Evolutionary conservation across 2,888 invertebrate genomes (phyloP).

Genomic region (Timema cristinae): DNA sequence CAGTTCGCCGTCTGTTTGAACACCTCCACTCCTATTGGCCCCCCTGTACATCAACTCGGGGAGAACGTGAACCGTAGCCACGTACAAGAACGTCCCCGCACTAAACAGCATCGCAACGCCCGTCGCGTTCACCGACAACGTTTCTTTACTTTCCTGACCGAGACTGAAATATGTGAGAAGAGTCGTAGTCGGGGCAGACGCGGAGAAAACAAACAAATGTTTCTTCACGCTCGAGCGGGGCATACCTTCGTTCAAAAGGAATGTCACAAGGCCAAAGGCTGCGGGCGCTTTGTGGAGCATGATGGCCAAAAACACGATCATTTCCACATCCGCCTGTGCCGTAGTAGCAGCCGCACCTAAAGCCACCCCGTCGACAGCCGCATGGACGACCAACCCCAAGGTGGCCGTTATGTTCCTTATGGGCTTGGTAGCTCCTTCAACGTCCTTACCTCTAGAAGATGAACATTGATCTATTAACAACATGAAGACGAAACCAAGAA

Average conservation of each 20-base stretch:
- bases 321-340: constrained; percentile 91
- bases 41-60: constrained; percentile 73
- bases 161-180: constrained; percentile 90
- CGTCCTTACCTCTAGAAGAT: constrained; percentile 53
- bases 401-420: constrained; percentile 84
- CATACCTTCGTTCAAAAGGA: constrained; percentile 90
- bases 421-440: constrained; percentile 40
- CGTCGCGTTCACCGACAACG: constrained; percentile 84
- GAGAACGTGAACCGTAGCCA: constrained; percentile 96
- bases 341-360: constrained; percentile 98
- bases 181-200: constrained; percentile 87
- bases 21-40: not conserved
- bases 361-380: constrained; percentile 98
- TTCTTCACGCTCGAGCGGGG: constrained; percentile 82
- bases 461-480: constrained; percentile 86
- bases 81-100: constrained; percentile 97
- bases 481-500: constrained; percentile 97
- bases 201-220: constrained; percentile 87
- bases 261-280: constrained; percentile 97
- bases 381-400: constrained; percentile 94
- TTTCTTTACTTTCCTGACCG: constrained; percentile 88
- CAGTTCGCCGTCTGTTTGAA: constrained; percentile 14
- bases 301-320: constrained; percentile 96
- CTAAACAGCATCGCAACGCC: constrained; percentile 98
- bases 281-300: constrained; percentile 99